phyloP scores from a whole-genome alignment of 30 jellyfish, hydroid and myxozoan species.

The Pseudorhiza aurosa region DNA sequence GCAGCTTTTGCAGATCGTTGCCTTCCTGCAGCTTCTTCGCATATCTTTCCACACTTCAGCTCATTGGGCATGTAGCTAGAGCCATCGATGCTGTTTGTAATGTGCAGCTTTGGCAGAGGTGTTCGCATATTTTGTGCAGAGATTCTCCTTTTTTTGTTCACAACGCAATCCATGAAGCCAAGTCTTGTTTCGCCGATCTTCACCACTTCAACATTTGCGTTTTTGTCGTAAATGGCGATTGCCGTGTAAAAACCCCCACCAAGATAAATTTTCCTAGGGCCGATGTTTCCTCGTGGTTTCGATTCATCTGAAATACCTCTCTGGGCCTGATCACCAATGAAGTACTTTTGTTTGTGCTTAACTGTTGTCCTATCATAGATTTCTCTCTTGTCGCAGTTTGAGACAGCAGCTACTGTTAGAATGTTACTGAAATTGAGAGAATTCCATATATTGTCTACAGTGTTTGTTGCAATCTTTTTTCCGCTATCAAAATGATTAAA shows the following conservation, averaged over 20 bases:
- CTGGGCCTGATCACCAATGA: not conserved
- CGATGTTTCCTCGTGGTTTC: constrained; percentile 1
- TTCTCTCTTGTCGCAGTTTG: not conserved
- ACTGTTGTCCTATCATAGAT: not conserved
- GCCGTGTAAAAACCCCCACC: constrained; percentile 65
- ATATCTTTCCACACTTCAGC: constrained; percentile 29
- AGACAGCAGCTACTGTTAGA: not conserved
- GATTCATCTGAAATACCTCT: not conserved
- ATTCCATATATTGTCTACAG: not conserved
- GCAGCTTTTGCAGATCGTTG: not conserved
- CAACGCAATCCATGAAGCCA: constrained; percentile 16
- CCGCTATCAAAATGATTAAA: not conserved
- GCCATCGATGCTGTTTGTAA: not conserved
- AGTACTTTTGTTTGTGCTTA: not conserved
- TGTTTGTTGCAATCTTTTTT: not conserved
- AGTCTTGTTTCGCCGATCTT: constrained; percentile 47
- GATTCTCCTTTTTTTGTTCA: not conserved
- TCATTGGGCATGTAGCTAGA: constrained; percentile 39
- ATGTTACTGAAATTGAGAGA: not conserved
- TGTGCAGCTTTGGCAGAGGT: constrained; percentile 7
- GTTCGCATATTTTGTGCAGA: not conserved
- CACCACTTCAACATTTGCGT: constrained; percentile 29
- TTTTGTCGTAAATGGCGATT: constrained; percentile 46
- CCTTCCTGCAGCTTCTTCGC: not conserved
- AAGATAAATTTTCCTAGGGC: constrained; percentile 46